Base-by-base conservation (phyloP, 2,888 invertebrate genomes). In the Chrysina gloriosa region DNA sequence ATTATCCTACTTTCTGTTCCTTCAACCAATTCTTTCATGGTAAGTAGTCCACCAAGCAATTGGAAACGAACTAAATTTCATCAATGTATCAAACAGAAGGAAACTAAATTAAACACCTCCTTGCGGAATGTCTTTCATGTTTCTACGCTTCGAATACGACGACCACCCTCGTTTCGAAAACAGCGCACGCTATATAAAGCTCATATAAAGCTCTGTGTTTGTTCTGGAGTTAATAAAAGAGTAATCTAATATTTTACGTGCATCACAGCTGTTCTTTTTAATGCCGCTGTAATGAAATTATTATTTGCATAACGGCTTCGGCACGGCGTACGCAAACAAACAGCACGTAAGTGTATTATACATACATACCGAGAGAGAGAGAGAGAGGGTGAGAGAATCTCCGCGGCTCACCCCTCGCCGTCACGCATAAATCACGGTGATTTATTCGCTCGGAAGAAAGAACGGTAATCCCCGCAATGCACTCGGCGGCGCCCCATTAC, bases 251-350 rank as follows among this genome's bases (percentile, higher is more conserved):
- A 72, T 73, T 75, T 75, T 72, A 72, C 75, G 73, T 74, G 72
- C 75, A 76, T 75, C 73, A 71, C 77, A 75, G 76, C 76, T 76
- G 76, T 73, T 75, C 75, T 54, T 75, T 77, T 77, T 76, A 76
- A 76, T 74, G 75, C 74, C 71, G 70, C 65, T 68, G 74, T 77
- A 77, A 78, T 77, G 76, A 75, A 77, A 77, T 77, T 77, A 77
- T 77, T 77, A 77, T 77, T 78, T 77, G 75, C 77, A 76, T 77
- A 76, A 75, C 73, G 73, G 73, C 67, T 71, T 72, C 68, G 72
- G 71, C 73, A n/a, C n/a, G n/a, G n/a, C n/a, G n/a, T n/a, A n/a
- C n/a, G n/a, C n/a, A n/a, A n/a, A n/a, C n/a, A n/a, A n/a, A n/a
- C n/a, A n/a, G n/a, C n/a, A n/a, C n/a, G n/a, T n/a, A n/a, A n/a